A percentile compares a stretch with the other conserved stretches of the same genome.
These are phyloP conservation scores for Diplosoma virens DNA, from an alignment of 23 tunicate species.

Conservation along the genomic window DNA sequence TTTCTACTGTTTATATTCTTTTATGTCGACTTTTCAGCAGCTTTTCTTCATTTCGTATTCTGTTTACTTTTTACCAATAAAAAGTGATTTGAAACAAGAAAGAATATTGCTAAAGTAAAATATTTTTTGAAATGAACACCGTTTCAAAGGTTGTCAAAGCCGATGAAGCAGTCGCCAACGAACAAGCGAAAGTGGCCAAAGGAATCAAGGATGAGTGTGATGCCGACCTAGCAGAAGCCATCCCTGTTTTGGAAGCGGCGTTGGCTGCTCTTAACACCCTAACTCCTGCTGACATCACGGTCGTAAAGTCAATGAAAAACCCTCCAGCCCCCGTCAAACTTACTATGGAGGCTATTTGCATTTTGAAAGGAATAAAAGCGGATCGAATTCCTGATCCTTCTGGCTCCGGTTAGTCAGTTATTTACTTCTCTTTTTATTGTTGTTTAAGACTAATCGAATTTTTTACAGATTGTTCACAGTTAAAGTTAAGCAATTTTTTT, in stretches of 20 bases:
- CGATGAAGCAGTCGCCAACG: constrained; percentile 97
- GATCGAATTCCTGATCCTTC: constrained; percentile 95
- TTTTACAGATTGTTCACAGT: no score
- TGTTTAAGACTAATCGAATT: no score
- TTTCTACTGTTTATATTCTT: background rate
- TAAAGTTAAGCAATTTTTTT: no score
- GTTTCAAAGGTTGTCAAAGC: constrained; percentile 92
- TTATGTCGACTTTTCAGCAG: no score
- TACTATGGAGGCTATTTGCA: constrained; percentile 89
- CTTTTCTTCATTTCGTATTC: no score
- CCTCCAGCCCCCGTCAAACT: constrained; percentile 95
- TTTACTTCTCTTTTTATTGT: no score
- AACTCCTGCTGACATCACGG: constrained; percentile 85
- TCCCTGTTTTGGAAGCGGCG: constrained; percentile 93
- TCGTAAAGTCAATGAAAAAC: constrained; percentile 89
- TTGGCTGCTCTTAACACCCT: constrained; percentile 86
- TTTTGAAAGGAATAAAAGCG: constrained; percentile 89
- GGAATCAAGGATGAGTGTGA: constrained; percentile 97
- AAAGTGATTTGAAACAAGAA: no score
- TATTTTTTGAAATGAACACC: no score
- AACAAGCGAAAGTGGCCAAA: constrained; percentile 89
- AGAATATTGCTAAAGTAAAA: no score
- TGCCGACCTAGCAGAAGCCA: constrained; percentile 98
- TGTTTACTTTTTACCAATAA: no score
- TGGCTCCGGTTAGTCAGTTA: constrained; percentile 87